A percentile compares a stretch with the other conserved stretches of the same genome.
phyloP scores from a whole-genome alignment of 1,140 invertebrate species.

The Achroia grisella region DNA sequence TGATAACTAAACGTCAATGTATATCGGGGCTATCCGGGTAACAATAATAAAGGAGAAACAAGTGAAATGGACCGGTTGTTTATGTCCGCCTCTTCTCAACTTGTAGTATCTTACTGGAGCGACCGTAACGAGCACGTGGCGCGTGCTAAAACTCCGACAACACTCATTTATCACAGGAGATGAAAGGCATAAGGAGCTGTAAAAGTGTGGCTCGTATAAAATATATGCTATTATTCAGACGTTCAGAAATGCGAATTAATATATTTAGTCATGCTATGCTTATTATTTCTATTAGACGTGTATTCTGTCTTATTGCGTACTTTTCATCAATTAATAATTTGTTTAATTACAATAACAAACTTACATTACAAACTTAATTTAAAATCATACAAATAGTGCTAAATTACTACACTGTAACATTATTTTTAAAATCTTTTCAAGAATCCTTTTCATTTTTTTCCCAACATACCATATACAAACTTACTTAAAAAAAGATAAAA shows the following conservation, averaged over 20 bases:
- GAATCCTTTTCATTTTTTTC: too few relatives aligned
- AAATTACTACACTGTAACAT: too few relatives aligned
- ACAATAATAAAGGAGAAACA: slow-evolving; percentile 14
- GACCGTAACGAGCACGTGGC: slow-evolving; percentile 42
- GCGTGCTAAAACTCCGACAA: slow-evolving; percentile 37
- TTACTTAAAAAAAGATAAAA: too few relatives aligned
- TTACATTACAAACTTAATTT: too few relatives aligned
- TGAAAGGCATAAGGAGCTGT: slow-evolving; percentile 38
- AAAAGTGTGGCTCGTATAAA: slow-evolving; percentile 20
- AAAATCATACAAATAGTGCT: too few relatives aligned
- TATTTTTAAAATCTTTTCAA: too few relatives aligned
- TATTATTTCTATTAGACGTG: too few relatives aligned
- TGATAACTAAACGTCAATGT: slow-evolving; percentile 1
- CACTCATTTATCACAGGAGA: slow-evolving; percentile 45
- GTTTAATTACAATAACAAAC: too few relatives aligned
- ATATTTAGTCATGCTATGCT: too few relatives aligned
- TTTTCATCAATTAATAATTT: too few relatives aligned
- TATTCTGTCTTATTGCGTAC: too few relatives aligned
- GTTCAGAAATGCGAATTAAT: slow-evolving; percentile 27
- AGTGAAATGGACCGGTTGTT: slow-evolving; percentile 17
- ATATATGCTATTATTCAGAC: slow-evolving; percentile 11
- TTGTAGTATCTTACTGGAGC: slow-evolving; percentile 12
- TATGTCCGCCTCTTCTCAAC: slow-evolving; percentile 5
- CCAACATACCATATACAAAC: too few relatives aligned
- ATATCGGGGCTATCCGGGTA: slow-evolving; percentile 3